These are phyloP conservation scores for Erebia aethiops DNA, from an alignment of 2,888 invertebrate genomes.

Conservation along the genomic window DNA sequence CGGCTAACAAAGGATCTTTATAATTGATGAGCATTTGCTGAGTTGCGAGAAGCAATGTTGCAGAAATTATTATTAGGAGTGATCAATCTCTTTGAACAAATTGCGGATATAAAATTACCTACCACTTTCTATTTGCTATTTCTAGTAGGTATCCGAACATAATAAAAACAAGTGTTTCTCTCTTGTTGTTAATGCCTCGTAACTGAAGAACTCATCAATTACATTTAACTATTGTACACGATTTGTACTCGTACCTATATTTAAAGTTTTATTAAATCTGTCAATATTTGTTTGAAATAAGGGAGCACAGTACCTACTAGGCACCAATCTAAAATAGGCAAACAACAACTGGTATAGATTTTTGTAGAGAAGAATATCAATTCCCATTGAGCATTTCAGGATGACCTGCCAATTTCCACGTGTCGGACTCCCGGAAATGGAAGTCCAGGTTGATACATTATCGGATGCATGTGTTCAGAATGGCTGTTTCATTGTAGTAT, in stretches of 20 bases:
- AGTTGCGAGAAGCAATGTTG: constrained; percentile 13
- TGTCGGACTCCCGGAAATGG: constrained; percentile 69
- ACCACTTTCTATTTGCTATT: constrained; percentile 7
- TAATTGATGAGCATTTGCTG: constrained; percentile 21
- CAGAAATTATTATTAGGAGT: constrained; percentile 33
- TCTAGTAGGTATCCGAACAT: background rate
- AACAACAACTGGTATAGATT: background rate
- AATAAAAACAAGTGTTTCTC: no score
- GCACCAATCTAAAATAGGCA: background rate
- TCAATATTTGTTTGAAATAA: no score
- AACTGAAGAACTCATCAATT: no score
- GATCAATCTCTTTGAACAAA: constrained; percentile 37
- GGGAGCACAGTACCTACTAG: no score
- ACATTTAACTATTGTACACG: no score
- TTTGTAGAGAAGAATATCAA: constrained; percentile 28
- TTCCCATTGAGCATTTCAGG: constrained; percentile 32
- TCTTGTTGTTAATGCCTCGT: no score
- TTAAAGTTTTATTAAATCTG: no score
- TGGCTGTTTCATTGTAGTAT: background rate
- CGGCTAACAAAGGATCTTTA: constrained; percentile 26
- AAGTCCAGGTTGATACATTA: constrained; percentile 50
- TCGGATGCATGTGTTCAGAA: constrained; percentile 32
- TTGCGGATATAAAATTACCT: constrained; percentile 26
- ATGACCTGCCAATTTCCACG: constrained; percentile 67
- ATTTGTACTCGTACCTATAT: no score